Evolutionary conservation across 2,797 vertebrate species (phyloP).

Genomic region (Sebastiscus albofasciatus): DNA sequence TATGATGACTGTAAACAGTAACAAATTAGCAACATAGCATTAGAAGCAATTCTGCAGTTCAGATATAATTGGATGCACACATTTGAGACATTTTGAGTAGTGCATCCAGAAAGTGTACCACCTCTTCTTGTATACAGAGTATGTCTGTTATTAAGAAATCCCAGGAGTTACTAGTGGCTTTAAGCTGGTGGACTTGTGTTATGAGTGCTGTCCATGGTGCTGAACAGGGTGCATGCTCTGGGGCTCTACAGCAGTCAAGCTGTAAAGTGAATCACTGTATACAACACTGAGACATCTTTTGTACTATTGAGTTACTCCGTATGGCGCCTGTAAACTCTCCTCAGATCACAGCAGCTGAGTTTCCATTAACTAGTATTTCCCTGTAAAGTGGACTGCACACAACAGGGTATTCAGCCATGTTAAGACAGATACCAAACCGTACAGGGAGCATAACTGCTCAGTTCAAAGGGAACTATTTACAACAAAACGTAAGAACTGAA

Average conservation of each 20-base stretch:
- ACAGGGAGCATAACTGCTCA: background rate
- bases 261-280: background rate
- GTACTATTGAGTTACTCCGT: background rate
- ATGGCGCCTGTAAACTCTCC: background rate
- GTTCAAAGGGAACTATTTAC: background rate
- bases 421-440: background rate
- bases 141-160: background rate
- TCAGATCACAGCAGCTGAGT: background rate
- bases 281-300: background rate
- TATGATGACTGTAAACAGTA: background rate
- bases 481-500: no score
- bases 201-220: constrained; percentile 1
- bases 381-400: background rate
- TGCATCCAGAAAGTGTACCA: background rate
- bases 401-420: background rate
- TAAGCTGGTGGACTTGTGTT: background rate
- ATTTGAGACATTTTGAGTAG: background rate
- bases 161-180: background rate
- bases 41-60: background rate
- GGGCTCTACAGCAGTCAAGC: background rate
- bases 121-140: background rate
- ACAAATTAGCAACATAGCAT: background rate
- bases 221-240: background rate
- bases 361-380: background rate
- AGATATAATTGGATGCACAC: background rate